A percentile compares a stretch with the other conserved stretches of the same genome.
Conservation (phyloP, 2,888 invertebrate genomes). For the Nasonovia ribisnigri region DNA sequence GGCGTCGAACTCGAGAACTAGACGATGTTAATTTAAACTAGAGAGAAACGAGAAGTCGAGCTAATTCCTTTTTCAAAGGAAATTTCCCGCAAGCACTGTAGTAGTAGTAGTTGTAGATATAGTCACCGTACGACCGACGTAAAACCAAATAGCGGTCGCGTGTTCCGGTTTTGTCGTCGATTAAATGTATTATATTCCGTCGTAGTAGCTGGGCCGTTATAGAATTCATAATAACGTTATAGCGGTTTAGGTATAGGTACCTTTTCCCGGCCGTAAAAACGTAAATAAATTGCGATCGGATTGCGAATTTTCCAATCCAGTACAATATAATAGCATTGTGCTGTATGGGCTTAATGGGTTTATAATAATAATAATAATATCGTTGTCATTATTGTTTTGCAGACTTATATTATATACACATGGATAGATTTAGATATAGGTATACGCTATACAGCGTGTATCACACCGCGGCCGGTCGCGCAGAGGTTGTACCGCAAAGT, state of each 20-base stretch:
- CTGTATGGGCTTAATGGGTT: not conserved
- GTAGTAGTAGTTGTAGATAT: not conserved
- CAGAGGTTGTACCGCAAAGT: not conserved
- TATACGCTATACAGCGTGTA: not conserved
- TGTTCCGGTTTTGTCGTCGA: not conserved
- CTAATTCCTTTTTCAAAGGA: not conserved
- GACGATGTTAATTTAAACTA: not conserved
- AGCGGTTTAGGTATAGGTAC: not conserved
- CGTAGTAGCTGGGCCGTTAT: not conserved
- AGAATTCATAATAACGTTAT: not conserved
- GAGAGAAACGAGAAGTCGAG: not conserved
- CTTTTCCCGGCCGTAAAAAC: not conserved
- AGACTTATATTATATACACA: not conserved
- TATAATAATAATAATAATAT: conserved; percentile 12
- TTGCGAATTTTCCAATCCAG: not conserved
- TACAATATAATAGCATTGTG: not conserved
- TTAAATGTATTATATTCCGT: not conserved
- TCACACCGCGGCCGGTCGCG: not conserved
- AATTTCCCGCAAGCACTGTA: not conserved
- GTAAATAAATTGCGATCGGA: not conserved
- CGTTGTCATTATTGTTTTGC: not conserved
- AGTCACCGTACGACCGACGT: not conserved
- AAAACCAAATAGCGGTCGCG: not conserved
- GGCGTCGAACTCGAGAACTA: not conserved
- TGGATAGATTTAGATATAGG: not conserved